Conservation (phyloP, 2,888 invertebrate species). For the Eustalomyia histrio region DNA sequence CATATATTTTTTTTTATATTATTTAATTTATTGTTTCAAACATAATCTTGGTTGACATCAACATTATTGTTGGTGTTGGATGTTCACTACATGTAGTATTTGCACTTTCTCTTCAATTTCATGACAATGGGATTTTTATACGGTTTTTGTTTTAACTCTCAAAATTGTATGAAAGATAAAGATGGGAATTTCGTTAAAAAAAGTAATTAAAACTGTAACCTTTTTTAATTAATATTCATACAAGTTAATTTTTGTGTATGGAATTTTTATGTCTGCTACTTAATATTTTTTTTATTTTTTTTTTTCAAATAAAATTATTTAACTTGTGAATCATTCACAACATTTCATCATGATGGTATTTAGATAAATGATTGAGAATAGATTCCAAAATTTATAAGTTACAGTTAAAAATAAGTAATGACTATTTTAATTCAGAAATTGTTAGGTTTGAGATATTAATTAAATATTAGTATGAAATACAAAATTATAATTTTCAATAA, state of each 20-base stretch:
- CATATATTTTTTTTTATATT: constrained; percentile 3
- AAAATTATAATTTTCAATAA: too few species aligned
- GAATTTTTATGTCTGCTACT: not conserved
- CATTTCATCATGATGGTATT: too few species aligned
- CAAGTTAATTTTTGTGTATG: constrained; percentile 11
- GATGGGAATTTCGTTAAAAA: constrained; percentile 22
- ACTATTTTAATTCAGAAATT: too few species aligned
- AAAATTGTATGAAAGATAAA: not conserved
- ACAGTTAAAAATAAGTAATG: too few species aligned
- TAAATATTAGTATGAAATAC: too few species aligned
- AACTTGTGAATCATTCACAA: too few species aligned
- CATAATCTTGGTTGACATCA: constrained; percentile 33
- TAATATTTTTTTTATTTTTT: too few species aligned
- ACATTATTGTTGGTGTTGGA: constrained; percentile 13
- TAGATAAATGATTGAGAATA: too few species aligned
- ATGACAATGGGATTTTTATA: constrained; percentile 31
- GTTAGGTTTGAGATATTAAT: too few species aligned
- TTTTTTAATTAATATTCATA: constrained; percentile 7
- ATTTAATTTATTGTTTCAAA: constrained; percentile 26
- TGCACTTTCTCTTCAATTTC: constrained; percentile 49
- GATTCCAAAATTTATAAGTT: too few species aligned
- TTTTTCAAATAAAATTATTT: too few species aligned
- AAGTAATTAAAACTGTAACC: constrained; percentile 36
- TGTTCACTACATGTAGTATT: constrained; percentile 21
- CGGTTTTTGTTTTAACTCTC: not conserved